Percentiles rank a stretch among this genome's conserved stretches.
Conservation (phyloP, 2,113 vertebrate species). For the Rallus limicola region DNA sequence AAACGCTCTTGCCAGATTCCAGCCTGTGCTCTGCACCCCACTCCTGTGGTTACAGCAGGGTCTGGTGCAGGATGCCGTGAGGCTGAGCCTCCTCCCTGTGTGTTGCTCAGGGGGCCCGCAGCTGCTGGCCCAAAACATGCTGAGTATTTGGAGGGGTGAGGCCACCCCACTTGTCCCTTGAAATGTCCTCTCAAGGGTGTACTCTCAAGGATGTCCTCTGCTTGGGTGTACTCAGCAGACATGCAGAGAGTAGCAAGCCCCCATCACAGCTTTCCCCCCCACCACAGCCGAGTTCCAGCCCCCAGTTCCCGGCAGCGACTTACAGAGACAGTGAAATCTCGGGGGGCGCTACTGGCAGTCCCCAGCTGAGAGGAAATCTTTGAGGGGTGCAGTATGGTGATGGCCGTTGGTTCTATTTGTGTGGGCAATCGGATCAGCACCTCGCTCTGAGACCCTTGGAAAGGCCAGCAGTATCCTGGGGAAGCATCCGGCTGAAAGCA, state of each 20-base stretch:
- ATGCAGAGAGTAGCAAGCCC: not conserved
- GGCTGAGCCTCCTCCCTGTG: not conserved
- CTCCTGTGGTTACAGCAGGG: not conserved
- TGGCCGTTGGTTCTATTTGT: rapidly evolving
- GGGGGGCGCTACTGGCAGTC: not conserved
- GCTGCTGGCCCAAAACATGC: not conserved
- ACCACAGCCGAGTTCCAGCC: no score
- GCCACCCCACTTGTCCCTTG: no score
- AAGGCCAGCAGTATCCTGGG: not conserved
- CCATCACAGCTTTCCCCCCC: no score
- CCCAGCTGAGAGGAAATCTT: no score
- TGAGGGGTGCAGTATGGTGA: not conserved
- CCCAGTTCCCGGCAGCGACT: not conserved
- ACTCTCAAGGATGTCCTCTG: not conserved
- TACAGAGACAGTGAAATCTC: not conserved
- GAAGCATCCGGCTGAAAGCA: not conserved
- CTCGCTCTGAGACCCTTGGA: not conserved
- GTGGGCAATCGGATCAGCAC: not conserved
- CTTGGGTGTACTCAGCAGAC: not conserved
- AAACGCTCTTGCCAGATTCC: no score
- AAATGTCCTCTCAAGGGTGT: not conserved
- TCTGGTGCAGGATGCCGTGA: no score
- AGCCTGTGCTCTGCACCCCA: not conserved
- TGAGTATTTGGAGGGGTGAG: not conserved
- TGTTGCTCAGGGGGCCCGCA: not conserved